phyloP scores from a whole-genome alignment of 2,113 vertebrate genomes.

The Aramus guarauna region DNA sequence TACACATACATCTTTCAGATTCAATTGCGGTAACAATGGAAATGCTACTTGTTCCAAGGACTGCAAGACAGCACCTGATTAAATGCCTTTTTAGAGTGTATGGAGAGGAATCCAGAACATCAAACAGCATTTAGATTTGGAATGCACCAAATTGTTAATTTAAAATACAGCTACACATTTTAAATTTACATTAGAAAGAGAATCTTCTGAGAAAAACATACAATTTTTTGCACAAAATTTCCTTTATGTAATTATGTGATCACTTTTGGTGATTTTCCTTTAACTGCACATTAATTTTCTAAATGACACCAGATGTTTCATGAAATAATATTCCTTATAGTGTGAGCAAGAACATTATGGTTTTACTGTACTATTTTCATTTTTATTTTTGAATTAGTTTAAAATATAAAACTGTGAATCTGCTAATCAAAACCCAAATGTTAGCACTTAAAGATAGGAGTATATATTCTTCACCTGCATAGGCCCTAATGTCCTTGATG shows the following conservation, averaged over 20 bases:
- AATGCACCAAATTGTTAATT: neutral
- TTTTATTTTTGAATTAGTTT: neutral
- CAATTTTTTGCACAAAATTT: neutral
- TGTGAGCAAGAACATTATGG: neutral
- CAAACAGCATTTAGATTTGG: neutral
- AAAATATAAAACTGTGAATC: neutral
- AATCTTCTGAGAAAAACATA: neutral
- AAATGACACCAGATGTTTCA: neutral
- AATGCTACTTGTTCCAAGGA: neutral
- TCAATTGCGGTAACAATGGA: neutral
- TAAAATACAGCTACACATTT: neutral
- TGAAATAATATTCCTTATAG: neutral
- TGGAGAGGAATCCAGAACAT: neutral
- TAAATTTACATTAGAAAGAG: neutral
- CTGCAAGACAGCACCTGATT: neutral
- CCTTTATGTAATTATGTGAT: neutral
- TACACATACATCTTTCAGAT: conserved; percentile 35
- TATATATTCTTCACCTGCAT: neutral
- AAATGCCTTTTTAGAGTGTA: neutral
- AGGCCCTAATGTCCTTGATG: neutral
- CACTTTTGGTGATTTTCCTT: neutral
- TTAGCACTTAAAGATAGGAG: neutral
- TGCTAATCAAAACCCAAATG: neutral
- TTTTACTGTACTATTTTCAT: neutral
- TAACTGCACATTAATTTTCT: neutral